Evolutionary conservation across 2,888 invertebrate species (phyloP).

Genomic region (Hermodice carunculata): DNA sequence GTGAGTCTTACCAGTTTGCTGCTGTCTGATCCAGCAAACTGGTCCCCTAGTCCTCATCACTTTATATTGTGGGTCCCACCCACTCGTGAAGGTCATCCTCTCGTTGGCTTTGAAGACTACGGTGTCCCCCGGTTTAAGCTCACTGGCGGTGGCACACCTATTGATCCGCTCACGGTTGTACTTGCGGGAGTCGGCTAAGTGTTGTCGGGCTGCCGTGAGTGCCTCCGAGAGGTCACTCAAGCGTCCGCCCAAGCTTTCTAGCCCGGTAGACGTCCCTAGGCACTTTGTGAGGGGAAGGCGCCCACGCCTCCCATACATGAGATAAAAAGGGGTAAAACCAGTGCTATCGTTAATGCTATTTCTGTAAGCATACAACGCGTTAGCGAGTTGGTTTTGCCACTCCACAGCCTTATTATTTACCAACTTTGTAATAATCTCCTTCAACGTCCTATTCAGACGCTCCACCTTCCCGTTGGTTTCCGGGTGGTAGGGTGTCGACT

Average conservation of each 20-base stretch:
- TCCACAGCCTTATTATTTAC: background rate
- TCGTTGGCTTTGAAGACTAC: slow-evolving; percentile 7
- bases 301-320: slow-evolving; percentile 11
- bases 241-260: background rate
- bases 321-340: slow-evolving; percentile 10
- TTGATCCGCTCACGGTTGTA: slow-evolving; percentile 4
- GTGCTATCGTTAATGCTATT: slow-evolving; percentile 4
- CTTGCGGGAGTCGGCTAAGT: background rate
- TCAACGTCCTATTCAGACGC: background rate
- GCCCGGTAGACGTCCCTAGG: background rate
- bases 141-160: background rate
- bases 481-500: slow-evolving; percentile 10
- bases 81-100: background rate
- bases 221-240: slow-evolving; percentile 3
- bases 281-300: slow-evolving; percentile 2
- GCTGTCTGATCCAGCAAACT: background rate
- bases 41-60: slow-evolving; percentile 1
- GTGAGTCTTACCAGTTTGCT: slow-evolving; percentile 2
- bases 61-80: slow-evolving; percentile 19
- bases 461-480: slow-evolving; percentile 9
- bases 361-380: slow-evolving; percentile 1
- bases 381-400: slow-evolving; percentile 12
- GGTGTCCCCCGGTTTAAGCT: background rate
- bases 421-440: background rate
- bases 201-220: background rate